These are phyloP conservation scores for Apis cerana DNA, from an alignment of 1,140 invertebrate genomes.

Conservation along the genomic window DNA sequence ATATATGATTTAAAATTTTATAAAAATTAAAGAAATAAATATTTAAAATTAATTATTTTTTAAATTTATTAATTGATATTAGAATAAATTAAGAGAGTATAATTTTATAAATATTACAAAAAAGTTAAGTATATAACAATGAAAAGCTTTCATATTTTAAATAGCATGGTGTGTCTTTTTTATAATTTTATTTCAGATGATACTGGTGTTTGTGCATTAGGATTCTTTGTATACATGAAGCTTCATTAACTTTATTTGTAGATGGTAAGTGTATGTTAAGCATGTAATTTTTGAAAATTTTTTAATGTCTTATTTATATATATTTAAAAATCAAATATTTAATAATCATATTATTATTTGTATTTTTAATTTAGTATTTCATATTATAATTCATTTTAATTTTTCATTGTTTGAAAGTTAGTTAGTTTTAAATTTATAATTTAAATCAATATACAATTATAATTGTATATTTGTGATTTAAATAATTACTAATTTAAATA, in stretches of 20 bases:
- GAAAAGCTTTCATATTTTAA: slow-evolving; percentile 50
- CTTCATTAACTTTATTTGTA: slow-evolving; percentile 75
- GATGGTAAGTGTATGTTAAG: slow-evolving; percentile 69
- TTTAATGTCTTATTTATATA: slow-evolving; percentile 24
- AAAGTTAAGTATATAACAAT: slow-evolving; percentile 36
- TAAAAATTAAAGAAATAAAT: background rate
- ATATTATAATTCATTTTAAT: background rate
- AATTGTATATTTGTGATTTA: background rate
- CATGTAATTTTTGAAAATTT: slow-evolving; percentile 24
- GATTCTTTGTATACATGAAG: slow-evolving; percentile 69
- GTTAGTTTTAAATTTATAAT: background rate
- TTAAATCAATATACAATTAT: background rate
- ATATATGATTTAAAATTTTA: background rate
- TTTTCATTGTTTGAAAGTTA: background rate
- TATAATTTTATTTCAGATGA: slow-evolving; percentile 73
- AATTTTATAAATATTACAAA: background rate
- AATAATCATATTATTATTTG: slow-evolving; percentile 7
- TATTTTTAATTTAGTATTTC: slow-evolving; percentile 4
- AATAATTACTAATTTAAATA: background rate
- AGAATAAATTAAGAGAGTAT: background rate
- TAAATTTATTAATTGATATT: background rate
- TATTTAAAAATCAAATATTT: slow-evolving; percentile 3
- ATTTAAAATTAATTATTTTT: slow-evolving; percentile 5
- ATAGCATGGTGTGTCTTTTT: slow-evolving; percentile 72
- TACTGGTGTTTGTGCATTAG: slow-evolving; percentile 65